Base-by-base conservation (phyloP, 2,113 vertebrate species). In the Lagopus leucura region DNA sequence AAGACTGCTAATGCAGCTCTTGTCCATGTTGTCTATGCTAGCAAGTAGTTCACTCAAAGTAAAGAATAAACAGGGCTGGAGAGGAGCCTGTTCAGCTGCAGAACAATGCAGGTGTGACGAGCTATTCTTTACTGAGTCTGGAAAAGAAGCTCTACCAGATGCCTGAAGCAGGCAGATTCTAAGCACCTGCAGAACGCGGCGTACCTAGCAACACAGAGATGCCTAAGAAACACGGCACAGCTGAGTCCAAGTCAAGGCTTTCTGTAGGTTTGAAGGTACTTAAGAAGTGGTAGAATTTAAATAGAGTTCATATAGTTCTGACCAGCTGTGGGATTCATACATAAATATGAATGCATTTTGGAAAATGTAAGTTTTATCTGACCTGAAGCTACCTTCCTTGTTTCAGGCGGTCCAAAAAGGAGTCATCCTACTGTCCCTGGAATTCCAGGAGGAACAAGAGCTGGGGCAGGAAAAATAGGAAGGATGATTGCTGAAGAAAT, bases 401-500 rank as follows among this genome's bases (percentile, higher is more conserved):
- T 96, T 94, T 47, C 95, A 99, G 99, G 99, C 70, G 98, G 98
- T 73, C 98, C 98, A 14, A 98, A 99, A 96, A 98, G 99, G 84
- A 97, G 98, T 40, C 98, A 99, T 89, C 99, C 99, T 86, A 98
- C 98, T 19, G 99, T 99, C 54, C 99, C 99, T 9, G 99, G 99
- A 81, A 99, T 99, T 96, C 99, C 99, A 30, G 99, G 99, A 19
- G 99, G 99, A 83, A 99, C 99, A 6, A 98, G 99, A 95, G 98
- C 99, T 2, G 99, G 99, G 86, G 99, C 99, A 10, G 99, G 99
- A 63, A 99, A 99, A 98, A 99, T 99, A 63, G 99, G 99, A 36
- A 98, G 99, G 80, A 99, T 99, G 99, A 99, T 99, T 70, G 99
- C 99, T 21, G 99, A 99, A 94, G 99, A 99, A 96, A 99, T 99